Evolutionary conservation across 2,888 invertebrate species (phyloP).

Genomic region (Elmis aenea): DNA sequence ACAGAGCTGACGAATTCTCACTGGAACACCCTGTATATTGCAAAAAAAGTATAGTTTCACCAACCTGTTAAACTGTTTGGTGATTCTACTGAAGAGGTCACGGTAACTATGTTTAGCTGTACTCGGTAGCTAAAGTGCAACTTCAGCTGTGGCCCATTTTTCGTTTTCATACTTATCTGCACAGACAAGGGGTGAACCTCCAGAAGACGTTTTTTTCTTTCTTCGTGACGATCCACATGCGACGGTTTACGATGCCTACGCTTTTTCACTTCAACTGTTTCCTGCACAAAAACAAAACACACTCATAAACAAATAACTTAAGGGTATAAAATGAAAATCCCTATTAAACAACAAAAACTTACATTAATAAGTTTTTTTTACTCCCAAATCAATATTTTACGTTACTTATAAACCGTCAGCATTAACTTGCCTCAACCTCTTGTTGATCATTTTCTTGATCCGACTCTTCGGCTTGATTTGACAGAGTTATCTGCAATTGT

Average conservation of each 20-base stretch:
- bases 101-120: constrained; percentile 69
- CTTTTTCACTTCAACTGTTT: constrained; percentile 50
- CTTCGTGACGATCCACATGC: constrained; percentile 62
- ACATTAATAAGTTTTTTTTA: too few relatives aligned
- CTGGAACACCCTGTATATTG: too few relatives aligned
- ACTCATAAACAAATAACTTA: too few relatives aligned
- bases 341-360: too few relatives aligned
- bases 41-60: too few relatives aligned
- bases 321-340: too few relatives aligned
- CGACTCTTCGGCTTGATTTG: constrained; percentile 55
- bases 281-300: constrained; percentile 26
- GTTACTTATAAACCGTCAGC: too few relatives aligned
- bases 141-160: constrained; percentile 61
- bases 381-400: too few relatives aligned
- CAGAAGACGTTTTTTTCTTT: constrained; percentile 61
- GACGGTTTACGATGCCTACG: constrained; percentile 57
- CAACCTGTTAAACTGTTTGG: constrained; percentile 54
- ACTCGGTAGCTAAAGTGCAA: constrained; percentile 66
- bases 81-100: constrained; percentile 57
- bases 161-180: constrained; percentile 55
- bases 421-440: constrained; percentile 32
- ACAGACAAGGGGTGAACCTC: constrained; percentile 71
- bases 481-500: constrained; percentile 45
- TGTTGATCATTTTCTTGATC: constrained; percentile 55
- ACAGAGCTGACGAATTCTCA: too few relatives aligned